Evolutionary conservation across 2,888 invertebrate genomes (phyloP), one percentile per base, ranked within the genome.

Genomic region (Philaethria dido): DNA sequence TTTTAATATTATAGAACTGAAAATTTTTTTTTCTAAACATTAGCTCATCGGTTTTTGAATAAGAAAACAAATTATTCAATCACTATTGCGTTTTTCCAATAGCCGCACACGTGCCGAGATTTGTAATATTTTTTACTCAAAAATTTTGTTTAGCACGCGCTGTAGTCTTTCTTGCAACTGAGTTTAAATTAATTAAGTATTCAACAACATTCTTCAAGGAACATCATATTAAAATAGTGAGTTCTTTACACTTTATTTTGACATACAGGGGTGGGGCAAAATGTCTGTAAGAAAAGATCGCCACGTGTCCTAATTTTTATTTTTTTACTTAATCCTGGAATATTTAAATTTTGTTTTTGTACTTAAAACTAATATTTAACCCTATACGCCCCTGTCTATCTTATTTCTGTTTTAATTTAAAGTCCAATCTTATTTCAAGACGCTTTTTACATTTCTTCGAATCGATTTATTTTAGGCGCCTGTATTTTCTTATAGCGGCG

Each of bases 61-160:
- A 20, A 25, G 29, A 48, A 59, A 36, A 39, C 14, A 48, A 57
- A 62, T 50, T 64, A 64, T 16, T 39, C 57, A 62, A 72, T 62
- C 73, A 68, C 72, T 73, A 73, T 81, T 89, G 88, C 89, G 85
- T 87, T 88, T 89, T 90, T 87, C 88, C 87, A 86, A 87, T 87
- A 85, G 87, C 89, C 89, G 92, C 90, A 92, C 92, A 92, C 90
- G 92, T 92, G 92, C 91, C 87, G 86, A 83, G 84, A 83, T 88
- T 91, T 91, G 89, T 90, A 87, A 89, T 90, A 91, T 90, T 89
- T 90, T 90, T 87, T 86, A 75, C 78, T 25, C 80, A 78, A 86
- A 83, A 83, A 82, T 83, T 80, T 85, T 83, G 77, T 85, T 89
- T 87, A 78, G 45, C 84, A 85, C 82, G 81, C 78, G 79, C 79